Evolutionary conservation across 2,797 vertebrate genomes (phyloP).

Genomic region (Eleutherodactylus coqui): DNA sequence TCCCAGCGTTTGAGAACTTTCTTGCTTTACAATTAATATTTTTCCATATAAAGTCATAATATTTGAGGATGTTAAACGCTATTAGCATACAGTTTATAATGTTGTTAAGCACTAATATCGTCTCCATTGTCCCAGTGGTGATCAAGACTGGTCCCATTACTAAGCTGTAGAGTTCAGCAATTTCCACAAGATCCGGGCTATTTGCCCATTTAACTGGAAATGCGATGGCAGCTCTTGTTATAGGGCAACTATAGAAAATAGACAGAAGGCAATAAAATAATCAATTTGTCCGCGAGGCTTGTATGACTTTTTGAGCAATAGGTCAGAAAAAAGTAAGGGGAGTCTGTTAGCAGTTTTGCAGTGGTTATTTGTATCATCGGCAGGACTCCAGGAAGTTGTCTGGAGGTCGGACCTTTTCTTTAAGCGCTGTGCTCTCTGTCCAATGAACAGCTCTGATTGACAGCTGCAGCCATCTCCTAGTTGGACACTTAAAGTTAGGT

Average conservation of each 20-base stretch:
- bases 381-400: too few relatives aligned
- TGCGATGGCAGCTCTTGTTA: background rate
- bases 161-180: background rate
- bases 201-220: background rate
- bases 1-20: conserved; percentile 24
- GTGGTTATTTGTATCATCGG: too few relatives aligned
- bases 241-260: background rate
- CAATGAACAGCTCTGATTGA: too few relatives aligned
- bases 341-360: too few relatives aligned
- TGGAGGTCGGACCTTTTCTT: too few relatives aligned
- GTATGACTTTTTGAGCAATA: background rate
- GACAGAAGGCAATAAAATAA: too few relatives aligned
- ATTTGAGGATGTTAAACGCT: background rate
- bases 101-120: background rate
- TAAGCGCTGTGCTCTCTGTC: too few relatives aligned
- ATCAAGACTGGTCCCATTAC: background rate
- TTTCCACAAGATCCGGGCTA: background rate
- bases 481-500: too few relatives aligned
- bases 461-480: too few relatives aligned
- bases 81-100: background rate
- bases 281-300: too few relatives aligned
- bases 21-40: conserved; percentile 3
- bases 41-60: background rate
- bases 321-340: too few relatives aligned
- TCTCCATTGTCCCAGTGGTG: background rate